Evolutionary conservation across 2,113 vertebrate genomes (phyloP).

Genomic region (Ochotona curzoniae): DNA sequence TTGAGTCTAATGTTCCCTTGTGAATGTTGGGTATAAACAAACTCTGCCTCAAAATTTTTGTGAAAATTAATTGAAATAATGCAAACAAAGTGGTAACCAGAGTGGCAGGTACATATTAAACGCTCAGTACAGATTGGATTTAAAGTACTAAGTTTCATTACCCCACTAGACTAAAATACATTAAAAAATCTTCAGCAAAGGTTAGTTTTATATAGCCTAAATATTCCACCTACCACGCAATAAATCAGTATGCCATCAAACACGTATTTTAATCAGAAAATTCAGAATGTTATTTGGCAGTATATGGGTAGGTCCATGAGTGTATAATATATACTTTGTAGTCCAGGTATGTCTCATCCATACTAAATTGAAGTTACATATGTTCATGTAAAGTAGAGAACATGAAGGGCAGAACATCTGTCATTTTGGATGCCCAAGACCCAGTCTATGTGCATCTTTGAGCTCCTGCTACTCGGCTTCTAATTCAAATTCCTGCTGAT

Average conservation of each 20-base stretch:
- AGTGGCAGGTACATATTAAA: not conserved
- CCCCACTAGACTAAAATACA: not conserved
- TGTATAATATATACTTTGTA: not conserved
- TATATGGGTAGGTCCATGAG: rapidly evolving
- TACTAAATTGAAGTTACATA: conserved; percentile 4
- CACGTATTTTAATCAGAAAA: not conserved
- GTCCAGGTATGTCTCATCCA: not conserved
- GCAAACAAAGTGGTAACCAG: not conserved
- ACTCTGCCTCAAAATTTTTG: not conserved
- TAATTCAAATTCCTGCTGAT: no score
- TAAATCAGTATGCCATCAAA: not conserved
- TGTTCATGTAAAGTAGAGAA: not conserved
- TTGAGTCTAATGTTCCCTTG: not conserved
- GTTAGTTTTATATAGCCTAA: not conserved
- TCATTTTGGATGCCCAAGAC: no score
- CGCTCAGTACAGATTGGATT: not conserved
- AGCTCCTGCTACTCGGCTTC: no score
- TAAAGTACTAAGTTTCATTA: not conserved
- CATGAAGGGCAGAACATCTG: no score
- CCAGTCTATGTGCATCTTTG: no score
- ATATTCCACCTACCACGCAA: not conserved
- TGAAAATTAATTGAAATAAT: not conserved
- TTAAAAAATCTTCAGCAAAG: not conserved
- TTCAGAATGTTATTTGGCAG: not conserved
- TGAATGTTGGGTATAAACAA: not conserved